Percentiles rank a stretch among this genome's conserved stretches.
phyloP scores from a whole-genome alignment of 2,113 vertebrate species.

The Syngnathus scovelli region DNA sequence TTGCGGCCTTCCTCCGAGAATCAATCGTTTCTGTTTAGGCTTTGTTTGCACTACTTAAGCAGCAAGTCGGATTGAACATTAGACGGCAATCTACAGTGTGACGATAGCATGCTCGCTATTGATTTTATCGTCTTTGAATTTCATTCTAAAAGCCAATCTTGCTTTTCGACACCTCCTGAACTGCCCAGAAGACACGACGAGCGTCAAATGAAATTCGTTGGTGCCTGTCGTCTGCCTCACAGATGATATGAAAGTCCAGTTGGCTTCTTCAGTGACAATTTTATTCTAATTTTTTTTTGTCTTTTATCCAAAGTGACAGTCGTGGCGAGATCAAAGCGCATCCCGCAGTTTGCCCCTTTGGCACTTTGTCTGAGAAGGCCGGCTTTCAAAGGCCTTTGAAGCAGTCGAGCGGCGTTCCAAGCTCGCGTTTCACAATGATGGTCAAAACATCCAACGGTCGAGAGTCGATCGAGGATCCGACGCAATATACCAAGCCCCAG shows the following conservation, averaged over 20 bases:
- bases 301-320: conserved; percentile 59
- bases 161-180: conserved; percentile 19
- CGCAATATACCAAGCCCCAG: conserved; percentile 29
- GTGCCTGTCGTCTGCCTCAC: too few relatives aligned
- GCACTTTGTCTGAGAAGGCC: conserved; percentile 45
- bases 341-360: conserved; percentile 46
- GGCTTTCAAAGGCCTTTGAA: conserved; percentile 66
- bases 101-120: conserved; percentile 20
- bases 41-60: conserved; percentile 42
- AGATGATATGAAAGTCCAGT: background rate
- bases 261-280: conserved; percentile 43
- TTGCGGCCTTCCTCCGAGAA: conserved; percentile 19
- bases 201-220: background rate
- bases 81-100: conserved; percentile 24
- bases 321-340: conserved; percentile 63
- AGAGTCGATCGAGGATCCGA: conserved; percentile 31
- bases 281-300: conserved; percentile 56
- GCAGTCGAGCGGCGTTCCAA: conserved; percentile 53
- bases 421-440: conserved; percentile 59
- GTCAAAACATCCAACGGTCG: conserved; percentile 37
- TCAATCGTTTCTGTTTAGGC: conserved; percentile 49
- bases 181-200: background rate
- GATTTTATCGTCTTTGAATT: conserved; percentile 47
- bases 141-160: conserved; percentile 26
- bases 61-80: conserved; percentile 15